Evolutionary conservation across 2,113 vertebrate species (phyloP).

Genomic region (Laticauda laticaudata): DNA sequence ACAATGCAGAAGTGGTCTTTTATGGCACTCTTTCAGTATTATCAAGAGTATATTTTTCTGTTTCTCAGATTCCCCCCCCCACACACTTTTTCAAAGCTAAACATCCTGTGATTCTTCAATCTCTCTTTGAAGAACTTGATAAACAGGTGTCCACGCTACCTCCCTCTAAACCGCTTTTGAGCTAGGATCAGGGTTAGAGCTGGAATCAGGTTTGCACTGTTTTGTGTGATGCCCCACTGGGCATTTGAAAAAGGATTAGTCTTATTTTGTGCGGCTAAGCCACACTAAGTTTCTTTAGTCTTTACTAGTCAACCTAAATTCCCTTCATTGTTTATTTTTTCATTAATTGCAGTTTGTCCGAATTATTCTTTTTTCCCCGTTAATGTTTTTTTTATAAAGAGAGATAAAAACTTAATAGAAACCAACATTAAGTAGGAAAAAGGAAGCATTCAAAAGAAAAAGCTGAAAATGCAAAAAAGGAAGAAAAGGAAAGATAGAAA

Average conservation of each 20-base stretch:
- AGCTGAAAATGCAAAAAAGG: no score
- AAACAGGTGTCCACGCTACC: not conserved
- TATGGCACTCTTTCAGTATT: not conserved
- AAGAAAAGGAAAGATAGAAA: not conserved
- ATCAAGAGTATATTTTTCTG: not conserved
- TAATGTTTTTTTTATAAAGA: no score
- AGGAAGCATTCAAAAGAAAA: not conserved
- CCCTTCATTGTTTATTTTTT: not conserved
- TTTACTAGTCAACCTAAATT: not conserved
- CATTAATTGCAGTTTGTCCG: not conserved
- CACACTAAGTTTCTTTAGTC: not conserved
- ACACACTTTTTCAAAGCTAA: not conserved
- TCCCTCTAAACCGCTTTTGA: not conserved
- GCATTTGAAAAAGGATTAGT: not conserved
- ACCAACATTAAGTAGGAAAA: no score
- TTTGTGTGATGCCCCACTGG: not conserved
- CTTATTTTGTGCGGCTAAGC: not conserved
- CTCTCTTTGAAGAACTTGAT: not conserved
- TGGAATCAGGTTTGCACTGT: not conserved
- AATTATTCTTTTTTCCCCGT: no score
- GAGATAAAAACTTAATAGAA: no score
- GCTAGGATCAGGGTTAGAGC: not conserved
- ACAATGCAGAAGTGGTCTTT: not conserved
- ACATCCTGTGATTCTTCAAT: not conserved
- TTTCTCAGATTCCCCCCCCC: no score